Percentiles rank a stretch among this genome's conserved stretches.
These are phyloP conservation scores for Lepus europaeus DNA, from an alignment of 2,113 vertebrate species.

Conservation along the genomic window DNA sequence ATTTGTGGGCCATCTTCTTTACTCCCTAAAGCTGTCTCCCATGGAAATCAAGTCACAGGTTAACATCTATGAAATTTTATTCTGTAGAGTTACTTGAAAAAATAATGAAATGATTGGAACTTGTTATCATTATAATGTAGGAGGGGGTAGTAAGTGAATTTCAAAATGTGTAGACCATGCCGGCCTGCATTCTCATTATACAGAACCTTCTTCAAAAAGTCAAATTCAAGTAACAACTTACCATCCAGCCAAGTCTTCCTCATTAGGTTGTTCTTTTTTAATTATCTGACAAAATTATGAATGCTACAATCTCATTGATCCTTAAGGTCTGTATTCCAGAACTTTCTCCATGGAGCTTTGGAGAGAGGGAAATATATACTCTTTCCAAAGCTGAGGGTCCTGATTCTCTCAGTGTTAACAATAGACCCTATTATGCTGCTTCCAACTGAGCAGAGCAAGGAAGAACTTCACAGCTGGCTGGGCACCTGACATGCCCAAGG, in stretches of 20 bases:
- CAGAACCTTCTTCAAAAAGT: neutral
- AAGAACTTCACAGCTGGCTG: constrained; percentile 81
- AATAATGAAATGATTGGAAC: neutral
- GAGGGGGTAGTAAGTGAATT: neutral
- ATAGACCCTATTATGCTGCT: constrained; percentile 80
- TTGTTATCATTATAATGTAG: neutral
- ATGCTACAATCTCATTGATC: constrained; percentile 52
- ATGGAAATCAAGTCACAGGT: neutral
- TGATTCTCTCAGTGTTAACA: constrained; percentile 78
- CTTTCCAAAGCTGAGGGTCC: constrained; percentile 59
- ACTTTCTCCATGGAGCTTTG: constrained; percentile 72
- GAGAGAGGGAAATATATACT: constrained; percentile 50
- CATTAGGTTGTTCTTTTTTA: constrained; percentile 55
- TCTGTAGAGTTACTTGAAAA: constrained; percentile 48
- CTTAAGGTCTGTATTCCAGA: constrained; percentile 53
- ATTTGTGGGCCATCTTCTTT: neutral
- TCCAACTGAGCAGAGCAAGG: constrained; percentile 78
- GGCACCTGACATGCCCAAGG: constrained; percentile 81
- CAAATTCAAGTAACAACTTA: neutral
- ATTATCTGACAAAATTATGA: constrained; percentile 64
- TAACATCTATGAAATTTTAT: constrained; percentile 24
- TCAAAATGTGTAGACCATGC: neutral
- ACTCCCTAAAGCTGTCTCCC: neutral
- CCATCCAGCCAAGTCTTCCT: constrained; percentile 1
- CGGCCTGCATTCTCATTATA: neutral